Evolutionary conservation across 2,888 invertebrate genomes (phyloP), one percentile per base, ranked within the genome.

Genomic region (Erannis defoliaria): DNA sequence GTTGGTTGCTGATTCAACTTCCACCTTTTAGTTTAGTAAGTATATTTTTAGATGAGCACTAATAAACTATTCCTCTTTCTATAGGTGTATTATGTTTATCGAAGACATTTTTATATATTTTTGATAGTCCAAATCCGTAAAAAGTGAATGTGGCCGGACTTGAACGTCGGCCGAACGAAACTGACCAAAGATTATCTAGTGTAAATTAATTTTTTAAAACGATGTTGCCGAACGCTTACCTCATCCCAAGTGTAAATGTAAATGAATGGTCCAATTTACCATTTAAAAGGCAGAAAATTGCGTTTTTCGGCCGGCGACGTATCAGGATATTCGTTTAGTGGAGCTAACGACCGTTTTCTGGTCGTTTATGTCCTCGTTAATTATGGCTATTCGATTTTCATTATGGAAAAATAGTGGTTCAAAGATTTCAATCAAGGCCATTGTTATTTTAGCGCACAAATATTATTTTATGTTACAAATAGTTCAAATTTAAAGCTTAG

Each of bases 251-350:
- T 53, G 18, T 45, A 53, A 67, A 66, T 61, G 66, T 66, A 62
- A 67, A 66, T 66, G 57, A 66, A 67, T 55, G 66, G 43, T 50
- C 58, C 62, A 66, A 66, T 70, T 67, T 62, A 50, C 58, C 62
- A 62, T 61, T 66, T 67, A 57, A 56, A 67, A 66, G 37, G 67
- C 64, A 55, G 61, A 54, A 61, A 66, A 70, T 67, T 67, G 66
- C 66, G 62, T 59, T 66, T 55, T 54, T 63, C 63, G 53, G 38
- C 42, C 40, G 64, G 55, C 42, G 55, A 57, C 35, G 51, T 62
- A 62, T 62, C 48, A 54, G 62, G 26, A 29, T 62, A 67, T 66
- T 70, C 64, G 65, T 61, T 65, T 43, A 49, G 59, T 56, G 38
- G 56, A 70, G 58, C 45, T 66, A 67, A 70, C 67, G 66, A 61